A percentile compares a stretch with the other conserved stretches of the same genome.
Evolutionary conservation across 2,797 vertebrate species (phyloP).

Genomic region (Pelobates cultripes): DNA sequence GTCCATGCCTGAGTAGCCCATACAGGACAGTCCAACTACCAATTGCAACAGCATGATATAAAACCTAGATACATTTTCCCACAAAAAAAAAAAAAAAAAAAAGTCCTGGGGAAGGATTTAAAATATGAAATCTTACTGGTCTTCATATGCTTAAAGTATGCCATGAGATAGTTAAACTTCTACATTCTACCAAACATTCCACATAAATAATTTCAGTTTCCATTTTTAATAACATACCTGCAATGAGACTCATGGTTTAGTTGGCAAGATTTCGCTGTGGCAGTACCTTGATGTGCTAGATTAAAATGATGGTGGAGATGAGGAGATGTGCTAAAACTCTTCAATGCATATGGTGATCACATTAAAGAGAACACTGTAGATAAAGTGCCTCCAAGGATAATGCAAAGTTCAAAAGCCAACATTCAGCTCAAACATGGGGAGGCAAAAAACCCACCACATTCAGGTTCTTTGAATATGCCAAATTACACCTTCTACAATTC

Average conservation of each 20-base stretch:
- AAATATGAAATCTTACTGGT: slow-evolving; percentile 49
- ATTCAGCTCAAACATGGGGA: not conserved
- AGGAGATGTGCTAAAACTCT: not conserved
- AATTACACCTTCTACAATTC: too few relatives aligned
- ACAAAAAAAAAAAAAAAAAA: slow-evolving; percentile 34
- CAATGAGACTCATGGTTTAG: slow-evolving; percentile 53
- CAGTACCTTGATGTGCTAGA: not conserved
- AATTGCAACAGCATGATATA: slow-evolving; percentile 66
- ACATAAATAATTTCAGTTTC: slow-evolving; percentile 55
- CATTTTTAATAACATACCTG: slow-evolving; percentile 59
- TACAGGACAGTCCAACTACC: slow-evolving; percentile 69
- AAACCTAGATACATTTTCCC: slow-evolving; percentile 61
- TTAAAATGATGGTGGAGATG: not conserved
- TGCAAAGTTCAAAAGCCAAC: slow-evolving; percentile 50
- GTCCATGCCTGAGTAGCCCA: slow-evolving; percentile 70
- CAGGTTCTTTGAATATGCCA: too few relatives aligned
- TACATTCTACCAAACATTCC: slow-evolving; percentile 60
- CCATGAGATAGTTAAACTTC: slow-evolving; percentile 43
- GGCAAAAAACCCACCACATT: not conserved
- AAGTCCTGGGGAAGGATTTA: slow-evolving; percentile 60
- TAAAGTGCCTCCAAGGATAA: too few relatives aligned
- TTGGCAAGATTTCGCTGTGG: slow-evolving; percentile 57
- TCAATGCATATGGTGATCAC: not conserved
- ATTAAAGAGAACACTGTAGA: too few relatives aligned
- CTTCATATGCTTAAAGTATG: slow-evolving; percentile 59